A percentile compares a stretch with the other conserved stretches of the same genome.
Evolutionary conservation across 30 jellyfish, hydroid and myxozoan species (phyloP).

Genomic region (Chrysaora quinquecirrha): DNA sequence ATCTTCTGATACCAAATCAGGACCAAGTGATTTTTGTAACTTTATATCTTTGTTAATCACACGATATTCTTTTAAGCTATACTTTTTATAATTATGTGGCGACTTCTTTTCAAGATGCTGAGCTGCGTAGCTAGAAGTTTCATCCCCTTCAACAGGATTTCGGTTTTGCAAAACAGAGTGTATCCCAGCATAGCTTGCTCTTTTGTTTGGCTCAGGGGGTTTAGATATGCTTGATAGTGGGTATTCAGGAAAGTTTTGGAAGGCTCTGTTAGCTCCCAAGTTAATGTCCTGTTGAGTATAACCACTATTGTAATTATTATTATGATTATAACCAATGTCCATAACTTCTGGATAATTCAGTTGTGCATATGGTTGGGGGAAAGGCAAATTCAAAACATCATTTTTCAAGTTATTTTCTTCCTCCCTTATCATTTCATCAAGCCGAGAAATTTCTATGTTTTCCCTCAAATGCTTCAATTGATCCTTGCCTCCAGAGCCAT

Average conservation of each 20-base stretch:
- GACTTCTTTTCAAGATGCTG: conserved; percentile 57
- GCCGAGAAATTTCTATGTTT: conserved; percentile 30
- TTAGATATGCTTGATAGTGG: neutral
- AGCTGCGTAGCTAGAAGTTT: conserved; percentile 39
- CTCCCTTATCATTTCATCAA: conserved; percentile 52
- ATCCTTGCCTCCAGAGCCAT: neutral
- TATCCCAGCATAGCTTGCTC: conserved; percentile 19
- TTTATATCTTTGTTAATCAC: conserved; percentile 42
- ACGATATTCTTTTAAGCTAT: conserved; percentile 48
- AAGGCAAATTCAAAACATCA: conserved; percentile 25
- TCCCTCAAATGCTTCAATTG: neutral
- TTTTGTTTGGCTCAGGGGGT: neutral
- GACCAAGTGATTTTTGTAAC: conserved; percentile 65
- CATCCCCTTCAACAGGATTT: neutral
- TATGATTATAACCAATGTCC: too few relatives aligned
- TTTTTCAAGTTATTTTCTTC: conserved; percentile 49
- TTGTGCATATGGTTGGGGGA: neutral
- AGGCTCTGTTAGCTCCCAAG: too few relatives aligned
- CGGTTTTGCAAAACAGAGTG: conserved; percentile 15
- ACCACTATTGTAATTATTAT: too few relatives aligned
- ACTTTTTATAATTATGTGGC: conserved; percentile 36
- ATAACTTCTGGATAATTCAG: too few relatives aligned
- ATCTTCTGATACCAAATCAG: conserved; percentile 48
- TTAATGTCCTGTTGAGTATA: neutral
- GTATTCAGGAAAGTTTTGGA: too few relatives aligned